Conservation (phyloP, 2,797 vertebrate species). For the Hydrophis major region DNA sequence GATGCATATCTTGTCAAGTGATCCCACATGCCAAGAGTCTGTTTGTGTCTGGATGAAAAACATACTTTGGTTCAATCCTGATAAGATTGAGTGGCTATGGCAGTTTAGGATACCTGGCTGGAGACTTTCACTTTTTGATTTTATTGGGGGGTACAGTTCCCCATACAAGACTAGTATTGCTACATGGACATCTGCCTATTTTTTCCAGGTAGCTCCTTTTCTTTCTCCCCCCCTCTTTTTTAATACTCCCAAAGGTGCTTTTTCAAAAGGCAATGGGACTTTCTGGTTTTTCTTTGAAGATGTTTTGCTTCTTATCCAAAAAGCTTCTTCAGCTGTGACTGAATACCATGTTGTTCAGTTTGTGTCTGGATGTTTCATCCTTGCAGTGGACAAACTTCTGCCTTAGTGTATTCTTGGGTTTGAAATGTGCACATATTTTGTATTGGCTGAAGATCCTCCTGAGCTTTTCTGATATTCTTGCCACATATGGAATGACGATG, state of each 20-base stretch:
- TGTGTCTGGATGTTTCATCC: not conserved
- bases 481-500: not conserved
- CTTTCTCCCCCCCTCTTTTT: not conserved
- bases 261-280: too few relatives aligned
- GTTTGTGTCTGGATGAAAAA: not conserved
- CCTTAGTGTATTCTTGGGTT: not conserved
- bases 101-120: not conserved
- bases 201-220: not conserved
- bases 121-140: not conserved
- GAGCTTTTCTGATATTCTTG: not conserved
- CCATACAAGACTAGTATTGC: not conserved
- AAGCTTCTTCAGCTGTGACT: not conserved
- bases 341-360: not conserved
- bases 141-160: not conserved
- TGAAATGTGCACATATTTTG: not conserved
- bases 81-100: not conserved
- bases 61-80: not conserved
- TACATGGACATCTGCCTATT: not conserved
- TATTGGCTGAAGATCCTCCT: not conserved
- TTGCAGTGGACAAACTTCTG: not conserved
- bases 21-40: not conserved
- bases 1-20: not conserved
- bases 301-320: not conserved
- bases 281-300: not conserved
- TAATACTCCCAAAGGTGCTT: too few relatives aligned